Conservation (phyloP, 2,888 invertebrate species). For the Phaonia tiefii region DNA sequence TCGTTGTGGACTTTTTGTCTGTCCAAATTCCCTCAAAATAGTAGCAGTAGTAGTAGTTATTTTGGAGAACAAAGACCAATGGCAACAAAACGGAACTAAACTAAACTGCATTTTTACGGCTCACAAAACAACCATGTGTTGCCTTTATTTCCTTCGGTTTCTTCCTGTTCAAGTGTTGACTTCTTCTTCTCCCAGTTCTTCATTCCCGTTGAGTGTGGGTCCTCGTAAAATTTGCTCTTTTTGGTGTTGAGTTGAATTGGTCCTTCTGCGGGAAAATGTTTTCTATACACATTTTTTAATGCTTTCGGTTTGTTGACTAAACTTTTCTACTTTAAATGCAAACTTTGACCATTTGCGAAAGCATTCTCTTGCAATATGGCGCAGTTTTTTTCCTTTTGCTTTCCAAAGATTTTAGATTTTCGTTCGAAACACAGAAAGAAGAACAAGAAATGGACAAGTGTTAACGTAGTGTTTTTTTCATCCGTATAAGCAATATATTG, state of each 20-base stretch:
- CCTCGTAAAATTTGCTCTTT: slow-evolving; percentile 13
- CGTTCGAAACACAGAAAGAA: not conserved
- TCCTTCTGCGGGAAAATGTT: not conserved
- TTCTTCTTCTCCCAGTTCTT: not conserved
- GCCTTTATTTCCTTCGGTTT: slow-evolving; percentile 46
- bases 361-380: slow-evolving; percentile 34
- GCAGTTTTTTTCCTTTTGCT: slow-evolving; percentile 32
- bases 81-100: slow-evolving; percentile 38
- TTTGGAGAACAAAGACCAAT: slow-evolving; percentile 23
- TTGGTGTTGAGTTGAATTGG: not conserved
- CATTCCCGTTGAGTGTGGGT: not conserved
- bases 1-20: not conserved
- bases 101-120: slow-evolving; percentile 64
- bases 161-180: slow-evolving; percentile 46
- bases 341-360: slow-evolving; percentile 65
- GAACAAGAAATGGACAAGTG: slow-evolving; percentile 41
- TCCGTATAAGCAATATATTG: not conserved
- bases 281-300: slow-evolving; percentile 43
- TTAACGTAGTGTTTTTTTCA: slow-evolving; percentile 48
- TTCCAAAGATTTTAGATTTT: not conserved
- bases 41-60: not conserved
- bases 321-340: slow-evolving; percentile 66
- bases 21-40: not conserved
- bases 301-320: slow-evolving; percentile 62
- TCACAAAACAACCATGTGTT: slow-evolving; percentile 66